A percentile compares a stretch with the other conserved stretches of the same genome.
These are phyloP conservation scores for Atta texana DNA, from an alignment of 1,140 invertebrate species.

Conservation along the genomic window DNA sequence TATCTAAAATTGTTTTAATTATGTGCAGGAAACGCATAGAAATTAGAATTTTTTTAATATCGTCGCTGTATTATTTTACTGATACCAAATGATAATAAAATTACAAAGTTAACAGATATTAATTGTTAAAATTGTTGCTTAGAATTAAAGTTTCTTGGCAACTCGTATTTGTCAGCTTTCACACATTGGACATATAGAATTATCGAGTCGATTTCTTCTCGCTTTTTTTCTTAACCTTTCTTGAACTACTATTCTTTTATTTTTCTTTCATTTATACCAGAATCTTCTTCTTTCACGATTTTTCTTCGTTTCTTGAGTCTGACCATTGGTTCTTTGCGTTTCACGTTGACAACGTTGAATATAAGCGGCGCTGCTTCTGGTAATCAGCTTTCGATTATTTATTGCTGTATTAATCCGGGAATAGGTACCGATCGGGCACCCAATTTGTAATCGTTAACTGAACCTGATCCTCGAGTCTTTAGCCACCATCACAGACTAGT, in stretches of 20 bases:
- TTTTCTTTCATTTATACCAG: constrained; percentile 22
- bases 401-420: constrained; percentile 84
- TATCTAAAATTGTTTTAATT: neutral
- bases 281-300: constrained; percentile 57
- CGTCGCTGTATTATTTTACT: neutral
- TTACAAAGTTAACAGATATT: neutral
- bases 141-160: neutral
- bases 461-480: constrained; percentile 68
- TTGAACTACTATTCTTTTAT: neutral
- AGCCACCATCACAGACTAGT: constrained; percentile 55
- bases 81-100: neutral
- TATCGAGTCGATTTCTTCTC: neutral
- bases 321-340: constrained; percentile 44
- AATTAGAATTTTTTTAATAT: neutral
- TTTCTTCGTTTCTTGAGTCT: constrained; percentile 63
- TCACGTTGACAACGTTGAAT: constrained; percentile 60
- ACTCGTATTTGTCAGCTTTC: neutral
- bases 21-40: neutral
- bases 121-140: neutral
- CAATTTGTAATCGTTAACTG: constrained; percentile 85
- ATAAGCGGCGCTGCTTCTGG: constrained; percentile 74
- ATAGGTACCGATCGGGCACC: constrained; percentile 81
- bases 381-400: constrained; percentile 85
- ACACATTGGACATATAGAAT: neutral
- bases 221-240: neutral